Percentiles rank a stretch among this genome's conserved stretches.
Evolutionary conservation across 2,113 vertebrate species (phyloP).

Genomic region (Vombatus ursinus): DNA sequence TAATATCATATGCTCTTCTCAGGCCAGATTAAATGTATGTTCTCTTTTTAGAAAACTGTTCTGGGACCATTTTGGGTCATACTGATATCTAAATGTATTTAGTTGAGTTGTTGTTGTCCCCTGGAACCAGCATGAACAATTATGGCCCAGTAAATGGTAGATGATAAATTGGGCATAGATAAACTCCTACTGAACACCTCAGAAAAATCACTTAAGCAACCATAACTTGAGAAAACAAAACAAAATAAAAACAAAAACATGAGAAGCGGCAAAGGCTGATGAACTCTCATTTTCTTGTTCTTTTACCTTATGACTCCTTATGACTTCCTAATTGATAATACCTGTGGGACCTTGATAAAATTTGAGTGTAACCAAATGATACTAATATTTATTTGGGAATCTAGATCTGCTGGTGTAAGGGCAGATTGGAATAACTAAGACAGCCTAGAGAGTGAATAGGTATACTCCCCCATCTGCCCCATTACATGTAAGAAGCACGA

Average conservation of each 20-base stretch:
- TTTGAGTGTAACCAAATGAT: neutral
- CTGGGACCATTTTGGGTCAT: neutral
- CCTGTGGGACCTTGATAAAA: neutral
- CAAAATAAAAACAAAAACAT: too few relatives aligned
- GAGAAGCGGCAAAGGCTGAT: neutral
- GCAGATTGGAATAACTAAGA: neutral
- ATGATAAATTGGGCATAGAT: neutral
- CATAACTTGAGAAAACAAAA: neutral
- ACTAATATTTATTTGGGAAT: neutral
- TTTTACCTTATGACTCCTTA: neutral
- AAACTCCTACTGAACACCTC: neutral
- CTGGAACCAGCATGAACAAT: neutral
- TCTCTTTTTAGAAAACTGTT: neutral
- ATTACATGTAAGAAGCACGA: neutral
- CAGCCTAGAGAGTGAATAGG: neutral
- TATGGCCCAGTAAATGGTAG: neutral
- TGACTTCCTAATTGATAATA: neutral
- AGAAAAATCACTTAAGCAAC: neutral
- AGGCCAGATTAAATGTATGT: neutral
- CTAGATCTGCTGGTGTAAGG: neutral
- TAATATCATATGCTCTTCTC: neutral
- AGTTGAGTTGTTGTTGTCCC: neutral
- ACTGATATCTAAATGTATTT: neutral
- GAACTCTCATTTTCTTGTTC: neutral
- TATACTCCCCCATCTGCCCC: too few relatives aligned